Evolutionary conservation across 2,797 vertebrate species (phyloP), one percentile per base, ranked within the genome.

Genomic region (Cichlasoma orientale): DNA sequence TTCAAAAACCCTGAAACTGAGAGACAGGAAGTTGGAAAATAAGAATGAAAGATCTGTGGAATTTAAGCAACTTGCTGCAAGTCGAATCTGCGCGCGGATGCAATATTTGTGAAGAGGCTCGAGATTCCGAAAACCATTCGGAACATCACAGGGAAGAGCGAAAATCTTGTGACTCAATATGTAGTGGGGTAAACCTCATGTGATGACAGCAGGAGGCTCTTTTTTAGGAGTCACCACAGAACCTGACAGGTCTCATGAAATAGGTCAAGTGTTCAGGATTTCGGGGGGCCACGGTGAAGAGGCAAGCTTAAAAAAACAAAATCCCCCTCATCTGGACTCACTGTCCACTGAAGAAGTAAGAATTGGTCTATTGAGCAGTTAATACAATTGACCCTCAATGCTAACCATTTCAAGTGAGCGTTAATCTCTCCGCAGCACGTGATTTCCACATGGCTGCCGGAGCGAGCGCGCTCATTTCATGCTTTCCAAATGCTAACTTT

Each of bases 341-440:
- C 82, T 71, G 13, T 78, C 82, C 90, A 83, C 63, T 84, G 80
- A 79, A 72, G 77, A 83, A 87, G 78, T 79, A 90, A 83, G 75
- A 89, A 87, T 86, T 90, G 87, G 82, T 90, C 86, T 90, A 90
- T 93, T 92, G 91, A 92, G 88, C 90, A 90, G 87, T 85, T 89
- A 89, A 92, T 91, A 84, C 84, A 91, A 93, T 90, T 92, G 86
- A 87, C 70, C 86, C 79, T 82, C 75, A 71, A 80, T 88, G 79
- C 72, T 86, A 86, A 87, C 89, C 79, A 82, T 90, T 91, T 89
- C 82, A 87, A 91, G 80, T 78, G 87, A 87, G 84, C 83, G 87
- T 87, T 91, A 91, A 91, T 93, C 90, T 92, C 82, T 88, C 85
- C 83, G 69, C 81, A 89, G 79, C 90, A 93, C 93, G 90, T 93